Percentiles rank a stretch among this genome's conserved stretches.
Conservation (phyloP, 2,113 vertebrate genomes). For the Okapia johnstoni region DNA sequence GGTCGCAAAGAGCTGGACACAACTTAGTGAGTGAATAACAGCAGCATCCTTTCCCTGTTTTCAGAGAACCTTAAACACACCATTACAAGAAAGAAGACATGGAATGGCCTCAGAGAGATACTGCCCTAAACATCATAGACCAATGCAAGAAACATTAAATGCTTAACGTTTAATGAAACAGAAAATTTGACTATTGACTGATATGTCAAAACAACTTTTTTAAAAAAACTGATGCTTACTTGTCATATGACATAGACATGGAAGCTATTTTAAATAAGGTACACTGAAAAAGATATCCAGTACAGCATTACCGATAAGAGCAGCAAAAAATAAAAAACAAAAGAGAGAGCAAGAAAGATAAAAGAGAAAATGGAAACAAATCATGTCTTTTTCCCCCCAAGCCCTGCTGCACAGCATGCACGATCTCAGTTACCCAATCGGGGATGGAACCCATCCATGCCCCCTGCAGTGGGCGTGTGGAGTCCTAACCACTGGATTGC, state of each 20-base stretch:
- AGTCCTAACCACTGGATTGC: no score
- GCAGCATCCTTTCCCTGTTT: neutral
- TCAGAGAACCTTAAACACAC: neutral
- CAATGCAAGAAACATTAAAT: neutral
- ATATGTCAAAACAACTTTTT: neutral
- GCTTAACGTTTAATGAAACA: neutral
- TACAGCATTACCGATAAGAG: neutral
- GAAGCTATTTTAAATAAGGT: neutral
- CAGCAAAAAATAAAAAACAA: neutral
- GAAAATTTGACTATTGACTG: neutral
- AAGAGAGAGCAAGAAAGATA: neutral
- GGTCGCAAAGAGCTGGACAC: neutral
- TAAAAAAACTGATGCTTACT: neutral
- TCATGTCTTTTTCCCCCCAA: no score
- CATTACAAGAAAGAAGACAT: neutral
- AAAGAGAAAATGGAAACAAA: neutral
- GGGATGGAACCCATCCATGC: no score
- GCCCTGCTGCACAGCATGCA: no score
- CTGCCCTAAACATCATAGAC: neutral
- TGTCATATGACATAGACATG: neutral
- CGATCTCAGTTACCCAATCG: no score
- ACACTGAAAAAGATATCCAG: neutral
- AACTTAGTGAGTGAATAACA: neutral
- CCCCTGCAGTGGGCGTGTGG: no score
- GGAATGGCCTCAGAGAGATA: neutral